Base-by-base conservation (phyloP, 2,113 vertebrate genomes). In the Otis tarda region DNA sequence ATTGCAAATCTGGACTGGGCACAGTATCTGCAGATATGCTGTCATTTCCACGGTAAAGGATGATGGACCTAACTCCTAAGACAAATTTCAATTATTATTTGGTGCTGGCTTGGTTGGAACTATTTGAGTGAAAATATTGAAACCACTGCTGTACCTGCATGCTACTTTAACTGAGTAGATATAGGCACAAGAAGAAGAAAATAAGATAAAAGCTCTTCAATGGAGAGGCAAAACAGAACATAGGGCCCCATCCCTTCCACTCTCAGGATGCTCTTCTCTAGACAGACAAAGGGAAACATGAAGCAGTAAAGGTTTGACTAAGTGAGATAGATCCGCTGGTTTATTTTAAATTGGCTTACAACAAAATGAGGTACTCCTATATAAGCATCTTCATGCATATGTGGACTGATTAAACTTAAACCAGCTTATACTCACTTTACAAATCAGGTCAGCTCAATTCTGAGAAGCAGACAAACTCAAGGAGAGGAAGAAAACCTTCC, bases 1-100 rank as follows among this genome's bases (percentile, higher is more conserved):
- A 64, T 7, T 56, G 8, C 10, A 8, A 37, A n/a, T 33, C 59
- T 0, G 0, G 63, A 23, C 30, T 23, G 8, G 47, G 33, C 21
- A 67, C 19, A 16, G n/a, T 27, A 24, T 30, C 30, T 50, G 33
- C 8, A 78, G 35, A 49, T 27, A 37, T 3, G 5, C 16, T 86
- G 56, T 28, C 17, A 43, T 70, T 59, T 60, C 35, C 35, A 65
- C 43, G 57, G 37, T 71, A 64, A 86, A 67, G n/a, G 41, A 53
- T 10, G 4, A 3, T 17, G 56, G 43, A 41, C n/a, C 27, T 30
- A 67, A 59, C 4, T 81, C 33, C 30, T 23, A 61, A 45, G 24
- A 74, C 7, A 41, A 55, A 81, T 56, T 64, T 75, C 43, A 70
- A 47, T 23, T 19, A 76, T 57, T 12, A 9, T 16, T 89, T 7